Evolutionary conservation across 92 coral and sea anemone species (phyloP), one percentile per base, ranked within the genome.

Genomic region (Phenganax stokvisi): DNA sequence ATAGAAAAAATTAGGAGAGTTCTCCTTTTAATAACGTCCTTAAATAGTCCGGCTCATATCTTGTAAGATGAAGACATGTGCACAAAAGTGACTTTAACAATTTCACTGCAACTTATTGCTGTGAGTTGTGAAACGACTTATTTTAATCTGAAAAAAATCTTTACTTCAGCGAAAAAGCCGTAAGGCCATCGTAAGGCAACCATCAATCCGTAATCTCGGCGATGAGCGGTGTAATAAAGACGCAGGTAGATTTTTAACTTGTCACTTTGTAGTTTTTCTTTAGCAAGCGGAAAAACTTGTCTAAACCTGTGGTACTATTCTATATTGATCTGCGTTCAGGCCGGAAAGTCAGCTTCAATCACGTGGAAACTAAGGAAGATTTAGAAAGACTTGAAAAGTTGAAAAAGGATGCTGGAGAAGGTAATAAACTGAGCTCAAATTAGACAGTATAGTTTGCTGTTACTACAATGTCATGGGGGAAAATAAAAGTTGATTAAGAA

Each of bases 401-500:
- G 27, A 87, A 92, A 56, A 85, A 87, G 75, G 66, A 87, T 4
- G 93, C 91, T 51, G 97, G 97, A 77, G 90, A 81, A 85, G 91
- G 97, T 91, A 54, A 10, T 72, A 12, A 64, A 25, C 70, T 8
- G 30, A 64, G 7, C 47, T 37, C 47, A 37, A 1, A 37, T 37
- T 37, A 37, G 47, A 37, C 47, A 37, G 47, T 37, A 37, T 37
- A 1, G 47, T 37, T 37, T 0, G 47, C 47, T 37, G 47, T 37
- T 37, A 37, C 47, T 37, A 37, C 47, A 37, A 37, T 37, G 47
- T 37, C 5, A 37, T 37, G 30, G 65, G 4, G 7, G 20, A 20
- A 59, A 10, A 59, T 59, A n/a, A 59, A 59, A 13, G 15, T 59
- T 6, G 65, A 13, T 6, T 6, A 59, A 59, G 65, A 59, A 10